phyloP scores from a whole-genome alignment of 2,888 invertebrate species.

The Drosophila nr. perissopoda region DNA sequence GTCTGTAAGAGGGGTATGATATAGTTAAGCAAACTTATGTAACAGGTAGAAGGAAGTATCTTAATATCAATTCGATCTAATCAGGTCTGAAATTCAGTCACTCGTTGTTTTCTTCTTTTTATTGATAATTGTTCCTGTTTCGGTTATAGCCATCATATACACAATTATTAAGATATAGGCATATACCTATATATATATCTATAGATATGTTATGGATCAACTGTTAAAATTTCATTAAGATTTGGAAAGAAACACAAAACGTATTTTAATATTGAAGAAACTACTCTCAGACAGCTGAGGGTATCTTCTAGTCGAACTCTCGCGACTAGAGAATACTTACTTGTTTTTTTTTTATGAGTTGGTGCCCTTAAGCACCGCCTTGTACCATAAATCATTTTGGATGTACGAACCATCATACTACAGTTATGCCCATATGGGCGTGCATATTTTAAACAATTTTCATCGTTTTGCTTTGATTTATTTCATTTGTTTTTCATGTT shows the following conservation, averaged over 20 bases:
- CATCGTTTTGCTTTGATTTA: slow-evolving; percentile 46
- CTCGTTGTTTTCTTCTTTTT: too few relatives aligned
- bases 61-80: not conserved
- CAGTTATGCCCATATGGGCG: slow-evolving; percentile 43
- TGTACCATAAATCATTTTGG: slow-evolving; percentile 58
- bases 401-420: slow-evolving; percentile 13
- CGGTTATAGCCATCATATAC: not conserved
- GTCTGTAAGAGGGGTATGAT: not conserved
- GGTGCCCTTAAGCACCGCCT: slow-evolving; percentile 41
- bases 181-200: not conserved
- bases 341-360: slow-evolving; percentile 31
- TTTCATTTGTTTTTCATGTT: slow-evolving; percentile 28
- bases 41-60: not conserved
- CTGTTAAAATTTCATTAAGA: not conserved
- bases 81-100: not conserved
- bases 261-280: not conserved
- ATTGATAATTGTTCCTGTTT: not conserved
- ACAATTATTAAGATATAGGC: not conserved
- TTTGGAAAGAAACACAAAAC: not conserved
- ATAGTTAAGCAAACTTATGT: not conserved
- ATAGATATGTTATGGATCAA: not conserved
- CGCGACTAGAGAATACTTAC: not conserved
- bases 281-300: not conserved
- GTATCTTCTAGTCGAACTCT: not conserved
- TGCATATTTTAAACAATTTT: slow-evolving; percentile 65